Base-by-base conservation (phyloP, 2,113 vertebrate genomes). In the Plectropomus leopardus region DNA sequence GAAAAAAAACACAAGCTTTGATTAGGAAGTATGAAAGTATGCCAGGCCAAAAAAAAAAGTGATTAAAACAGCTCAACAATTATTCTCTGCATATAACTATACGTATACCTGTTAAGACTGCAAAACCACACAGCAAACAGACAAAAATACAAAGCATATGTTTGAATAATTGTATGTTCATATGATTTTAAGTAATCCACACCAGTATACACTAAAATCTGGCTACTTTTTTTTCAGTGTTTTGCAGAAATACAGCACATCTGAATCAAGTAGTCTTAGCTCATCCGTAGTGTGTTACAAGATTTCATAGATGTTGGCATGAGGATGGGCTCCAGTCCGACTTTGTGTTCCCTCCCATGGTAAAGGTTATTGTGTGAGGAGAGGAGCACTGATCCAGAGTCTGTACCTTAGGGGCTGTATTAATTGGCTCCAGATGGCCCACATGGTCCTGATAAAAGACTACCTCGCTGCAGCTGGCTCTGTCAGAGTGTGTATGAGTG, bases 351-450 rank as follows among this genome's bases (percentile, higher is more conserved):
- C 68, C 77, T 85, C 76, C 72, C 50, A 58, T 84, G 83, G 82
- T 90, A 86, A 90, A 89, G 88, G 88, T 89, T 90, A 92, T 64
- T 85, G 83, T 90, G 90, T 79, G 87, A 80, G 78, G 60, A 84
- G 86, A 72, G 24, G 72, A 70, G 85, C 86, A 36, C 87, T 87
- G 90, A 92, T 92, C 87, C 90, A 75, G 79, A 88, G 81, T 91
- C 84, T 84, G 84, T 83, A 87, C 85, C 91, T 92, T 57, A 23
- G 82, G 90, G 90, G 85, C 70, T 81, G 40, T 48, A 77, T 89
- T 94, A 94, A 95, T 89, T 91, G 89, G 84, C 82, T 94, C 93
- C 95, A 95, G 94, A 94, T 94, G 95, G 91, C 85, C 88, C 92
- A 94, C 88, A 93, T 93, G 94, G 86, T 91, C 82, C 79, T 88